Evolutionary conservation across 2,113 vertebrate species (phyloP).

Genomic region (Philantomba maxwellii): DNA sequence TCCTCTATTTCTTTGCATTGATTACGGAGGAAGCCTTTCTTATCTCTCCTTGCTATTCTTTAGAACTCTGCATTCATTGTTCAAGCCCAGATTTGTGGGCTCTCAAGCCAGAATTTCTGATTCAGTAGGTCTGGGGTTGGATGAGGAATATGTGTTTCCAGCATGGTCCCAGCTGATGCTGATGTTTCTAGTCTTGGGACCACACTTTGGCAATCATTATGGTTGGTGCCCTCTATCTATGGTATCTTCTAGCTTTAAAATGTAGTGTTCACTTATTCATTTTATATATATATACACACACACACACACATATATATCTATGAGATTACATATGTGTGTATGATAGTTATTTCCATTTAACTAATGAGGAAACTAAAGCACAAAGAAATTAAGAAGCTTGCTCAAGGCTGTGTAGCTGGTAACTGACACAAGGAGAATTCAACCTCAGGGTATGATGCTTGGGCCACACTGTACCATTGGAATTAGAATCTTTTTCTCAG

Average conservation of each 20-base stretch:
- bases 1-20: background rate
- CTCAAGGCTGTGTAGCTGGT: background rate
- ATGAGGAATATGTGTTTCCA: background rate
- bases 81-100: background rate
- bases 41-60: background rate
- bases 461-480: fast-evolving
- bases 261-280: background rate
- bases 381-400: background rate
- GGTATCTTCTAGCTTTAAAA: background rate
- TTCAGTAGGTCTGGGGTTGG: background rate
- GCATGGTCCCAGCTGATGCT: background rate
- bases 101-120: background rate
- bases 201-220: background rate
- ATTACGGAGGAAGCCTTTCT: background rate
- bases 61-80: background rate
- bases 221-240: background rate
- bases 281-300: background rate
- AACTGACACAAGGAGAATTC: background rate
- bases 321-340: background rate
- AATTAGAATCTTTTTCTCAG: background rate
- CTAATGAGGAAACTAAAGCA: background rate
- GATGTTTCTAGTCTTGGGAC: background rate
- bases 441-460: background rate
- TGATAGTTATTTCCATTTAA: background rate
- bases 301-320: background rate